Conservation (phyloP, 2,113 vertebrate species). For the Indri indri region DNA sequence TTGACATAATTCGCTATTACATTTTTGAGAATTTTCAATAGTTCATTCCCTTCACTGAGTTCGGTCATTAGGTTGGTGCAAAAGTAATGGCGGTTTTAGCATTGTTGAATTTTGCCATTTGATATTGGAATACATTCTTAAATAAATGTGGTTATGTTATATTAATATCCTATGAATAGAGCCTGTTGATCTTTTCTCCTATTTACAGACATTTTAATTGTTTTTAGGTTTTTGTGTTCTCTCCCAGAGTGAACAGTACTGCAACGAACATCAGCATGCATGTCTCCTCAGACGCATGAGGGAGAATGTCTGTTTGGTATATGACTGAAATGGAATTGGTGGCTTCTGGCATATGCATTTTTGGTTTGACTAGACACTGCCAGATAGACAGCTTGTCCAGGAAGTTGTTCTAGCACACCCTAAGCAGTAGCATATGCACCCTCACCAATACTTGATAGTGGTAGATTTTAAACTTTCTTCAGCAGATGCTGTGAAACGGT, state of each 20-base stretch:
- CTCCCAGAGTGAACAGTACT: not conserved
- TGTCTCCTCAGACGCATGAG: accelerated
- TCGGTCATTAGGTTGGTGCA: not conserved
- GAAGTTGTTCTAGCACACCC: not conserved
- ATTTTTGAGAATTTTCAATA: not conserved
- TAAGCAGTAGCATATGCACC: not conserved
- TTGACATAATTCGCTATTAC: not conserved
- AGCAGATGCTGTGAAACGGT: accelerated
- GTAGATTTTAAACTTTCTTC: not conserved
- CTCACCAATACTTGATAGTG: not conserved
- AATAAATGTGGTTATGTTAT: too few species aligned
- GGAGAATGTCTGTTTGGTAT: not conserved
- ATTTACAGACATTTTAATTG: not conserved
- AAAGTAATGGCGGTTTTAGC: too few species aligned
- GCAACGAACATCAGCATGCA: not conserved
- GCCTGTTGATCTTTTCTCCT: not conserved
- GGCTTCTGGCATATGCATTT: accelerated
- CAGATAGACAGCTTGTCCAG: not conserved
- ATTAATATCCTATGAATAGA: not conserved
- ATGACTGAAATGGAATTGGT: not conserved
- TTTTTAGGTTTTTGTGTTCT: not conserved
- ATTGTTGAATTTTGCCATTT: too few species aligned
- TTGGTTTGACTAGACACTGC: too few species aligned
- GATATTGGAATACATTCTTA: too few species aligned
- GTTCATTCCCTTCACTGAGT: not conserved